Evolutionary conservation across 2,888 invertebrate genomes (phyloP).

Genomic region (Tiphia femorata): DNA sequence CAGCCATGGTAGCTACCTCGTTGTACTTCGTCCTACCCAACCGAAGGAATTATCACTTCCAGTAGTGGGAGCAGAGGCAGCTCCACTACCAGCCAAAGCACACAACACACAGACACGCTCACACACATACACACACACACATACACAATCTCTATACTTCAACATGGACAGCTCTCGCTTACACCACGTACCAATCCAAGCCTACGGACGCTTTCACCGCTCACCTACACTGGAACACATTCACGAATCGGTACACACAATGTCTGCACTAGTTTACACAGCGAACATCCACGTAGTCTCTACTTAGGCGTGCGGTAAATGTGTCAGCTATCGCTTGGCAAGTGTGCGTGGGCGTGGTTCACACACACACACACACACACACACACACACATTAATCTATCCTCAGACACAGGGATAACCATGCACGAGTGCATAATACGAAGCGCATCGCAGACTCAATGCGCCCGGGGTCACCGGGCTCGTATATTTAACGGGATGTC

Average conservation of each 20-base stretch:
- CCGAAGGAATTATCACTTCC: constrained; percentile 43
- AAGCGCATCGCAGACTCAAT: background rate
- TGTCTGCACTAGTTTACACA: no score
- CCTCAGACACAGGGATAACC: background rate
- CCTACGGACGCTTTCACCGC: no score
- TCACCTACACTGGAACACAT: no score
- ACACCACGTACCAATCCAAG: no score
- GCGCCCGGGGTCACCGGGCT: constrained; percentile 19
- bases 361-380: background rate
- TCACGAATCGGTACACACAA: no score
- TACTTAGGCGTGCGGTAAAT: no score
- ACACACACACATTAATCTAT: background rate
- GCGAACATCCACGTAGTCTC: no score
- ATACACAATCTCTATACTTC: background rate
- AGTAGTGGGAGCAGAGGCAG: constrained; percentile 16
- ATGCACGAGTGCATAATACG: background rate
- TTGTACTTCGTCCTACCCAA: constrained; percentile 38
- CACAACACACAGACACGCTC: background rate
- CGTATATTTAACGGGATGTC: constrained; percentile 60
- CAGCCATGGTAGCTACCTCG: constrained; percentile 45
- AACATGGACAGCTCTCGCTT: no score
- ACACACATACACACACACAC: background rate
- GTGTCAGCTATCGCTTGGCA: no score
- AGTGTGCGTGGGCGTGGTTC: no score
- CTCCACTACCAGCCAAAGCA: background rate